phyloP scores from a whole-genome alignment of 2,113 vertebrate genomes.

The Lamprotornis superbus region DNA sequence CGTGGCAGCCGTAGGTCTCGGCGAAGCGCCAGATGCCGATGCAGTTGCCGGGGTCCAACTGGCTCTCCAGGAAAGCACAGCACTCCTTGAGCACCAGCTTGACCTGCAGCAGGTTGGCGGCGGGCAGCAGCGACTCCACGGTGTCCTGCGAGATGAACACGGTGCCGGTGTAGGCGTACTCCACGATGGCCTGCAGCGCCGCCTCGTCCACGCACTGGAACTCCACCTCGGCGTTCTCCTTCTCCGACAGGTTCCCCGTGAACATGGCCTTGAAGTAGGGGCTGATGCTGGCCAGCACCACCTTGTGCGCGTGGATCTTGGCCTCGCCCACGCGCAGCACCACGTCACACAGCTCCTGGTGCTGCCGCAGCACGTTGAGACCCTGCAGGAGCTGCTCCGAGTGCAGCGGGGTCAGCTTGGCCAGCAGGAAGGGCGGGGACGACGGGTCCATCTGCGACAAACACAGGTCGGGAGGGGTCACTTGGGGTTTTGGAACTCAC shows the following conservation, averaged over 20 bases:
- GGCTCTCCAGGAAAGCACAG: constrained; percentile 93
- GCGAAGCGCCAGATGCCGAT: constrained; percentile 98
- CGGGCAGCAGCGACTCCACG: constrained; percentile 93
- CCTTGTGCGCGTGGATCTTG: constrained; percentile 97
- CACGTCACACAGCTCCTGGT: constrained; percentile 95
- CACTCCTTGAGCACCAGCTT: constrained; percentile 97
- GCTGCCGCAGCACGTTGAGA: constrained; percentile 94
- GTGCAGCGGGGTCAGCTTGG: constrained; percentile 93
- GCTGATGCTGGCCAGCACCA: constrained; percentile 96
- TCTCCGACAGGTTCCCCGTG: constrained; percentile 94
- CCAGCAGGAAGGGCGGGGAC: constrained; percentile 94
- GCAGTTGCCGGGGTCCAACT: constrained; percentile 95
- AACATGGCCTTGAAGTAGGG: constrained; percentile 99
- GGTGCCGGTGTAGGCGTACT: constrained; percentile 95
- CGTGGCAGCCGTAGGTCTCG: constrained; percentile 95
- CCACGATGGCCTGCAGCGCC: constrained; percentile 94
- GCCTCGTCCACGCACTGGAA: constrained; percentile 95
- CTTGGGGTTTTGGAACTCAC: accelerated
- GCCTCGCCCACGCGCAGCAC: constrained; percentile 92
- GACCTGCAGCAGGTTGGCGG: constrained; percentile 96
- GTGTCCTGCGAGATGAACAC: constrained; percentile 98
- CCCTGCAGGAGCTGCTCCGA: constrained; percentile 97
- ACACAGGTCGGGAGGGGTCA: accelerated
- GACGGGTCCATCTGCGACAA: constrained; percentile 90
- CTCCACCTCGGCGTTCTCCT: constrained; percentile 94